phyloP scores from a whole-genome alignment of 2,888 invertebrate species.

The Automeris io region DNA sequence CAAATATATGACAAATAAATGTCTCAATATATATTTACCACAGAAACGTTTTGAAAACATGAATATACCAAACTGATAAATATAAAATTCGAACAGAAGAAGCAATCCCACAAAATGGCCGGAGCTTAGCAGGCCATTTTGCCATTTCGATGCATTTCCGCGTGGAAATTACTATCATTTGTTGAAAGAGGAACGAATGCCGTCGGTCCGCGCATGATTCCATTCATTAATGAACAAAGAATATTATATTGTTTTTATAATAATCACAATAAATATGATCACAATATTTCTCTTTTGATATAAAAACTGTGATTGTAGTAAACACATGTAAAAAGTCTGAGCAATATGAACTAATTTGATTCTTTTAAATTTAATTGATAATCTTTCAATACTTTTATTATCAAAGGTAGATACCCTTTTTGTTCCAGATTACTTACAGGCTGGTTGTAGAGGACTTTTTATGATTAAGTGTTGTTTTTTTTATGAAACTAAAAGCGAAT shows the following conservation, averaged over 20 bases:
- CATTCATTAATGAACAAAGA: conserved; percentile 31
- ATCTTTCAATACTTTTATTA: no score
- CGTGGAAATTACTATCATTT: conserved; percentile 69
- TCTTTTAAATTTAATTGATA: no score
- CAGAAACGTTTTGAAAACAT: conserved; percentile 15
- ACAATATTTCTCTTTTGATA: no score
- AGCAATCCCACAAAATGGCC: conserved; percentile 63
- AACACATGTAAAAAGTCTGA: no score
- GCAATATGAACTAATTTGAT: no score
- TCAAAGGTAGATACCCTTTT: no score
- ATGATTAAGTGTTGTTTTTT: no score
- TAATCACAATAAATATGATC: no score
- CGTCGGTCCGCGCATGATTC: conserved; percentile 41
- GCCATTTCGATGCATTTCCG: conserved; percentile 72
- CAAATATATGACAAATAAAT: not conserved
- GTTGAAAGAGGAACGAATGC: conserved; percentile 56
- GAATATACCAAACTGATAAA: conserved; percentile 35
- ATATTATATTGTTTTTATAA: not conserved
- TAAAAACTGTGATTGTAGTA: no score
- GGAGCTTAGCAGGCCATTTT: conserved; percentile 68
- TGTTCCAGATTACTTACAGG: no score
- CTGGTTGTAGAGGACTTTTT: no score
- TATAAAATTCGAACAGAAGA: conserved; percentile 54
- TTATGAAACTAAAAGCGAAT: no score
- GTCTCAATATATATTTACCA: not conserved